These are phyloP conservation scores for Ammodytes dubius DNA, from an alignment of 2,113 vertebrate genomes.

Conservation along the genomic window DNA sequence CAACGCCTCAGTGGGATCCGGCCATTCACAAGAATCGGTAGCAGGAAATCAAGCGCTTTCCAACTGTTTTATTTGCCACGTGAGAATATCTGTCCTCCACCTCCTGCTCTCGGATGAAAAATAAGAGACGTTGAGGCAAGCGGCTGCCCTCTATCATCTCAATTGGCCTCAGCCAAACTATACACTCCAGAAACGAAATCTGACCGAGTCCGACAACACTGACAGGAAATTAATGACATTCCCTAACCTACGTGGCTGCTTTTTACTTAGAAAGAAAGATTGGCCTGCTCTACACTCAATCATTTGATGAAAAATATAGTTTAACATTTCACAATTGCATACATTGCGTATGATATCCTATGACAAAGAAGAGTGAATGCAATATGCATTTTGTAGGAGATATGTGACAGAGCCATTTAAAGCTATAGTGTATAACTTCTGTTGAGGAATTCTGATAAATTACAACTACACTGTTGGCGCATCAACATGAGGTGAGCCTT, in stretches of 20 bases:
- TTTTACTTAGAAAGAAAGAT: constrained; percentile 38
- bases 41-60: constrained; percentile 66
- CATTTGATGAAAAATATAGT: constrained; percentile 1
- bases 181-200: constrained; percentile 55
- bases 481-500: no score
- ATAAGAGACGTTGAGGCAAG: constrained; percentile 40
- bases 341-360: neutral
- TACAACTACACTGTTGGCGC: no score
- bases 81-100: constrained; percentile 55
- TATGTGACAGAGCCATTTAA: neutral
- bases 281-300: constrained; percentile 8
- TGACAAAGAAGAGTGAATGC: neutral
- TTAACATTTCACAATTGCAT: constrained; percentile 20
- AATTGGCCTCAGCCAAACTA: constrained; percentile 57
- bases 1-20: constrained; percentile 1
- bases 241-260: constrained; percentile 47
- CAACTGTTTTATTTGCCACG: constrained; percentile 58
- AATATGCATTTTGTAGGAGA: neutral
- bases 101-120: constrained; percentile 42
- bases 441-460: no score
- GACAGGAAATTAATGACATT: constrained; percentile 69
- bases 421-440: no score
- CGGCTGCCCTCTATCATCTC: constrained; percentile 58
- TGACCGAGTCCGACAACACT: constrained; percentile 42
- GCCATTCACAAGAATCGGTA: constrained; percentile 50